Base-by-base conservation (phyloP, 1,140 invertebrate genomes). In the Drosophila yakuba region DNA sequence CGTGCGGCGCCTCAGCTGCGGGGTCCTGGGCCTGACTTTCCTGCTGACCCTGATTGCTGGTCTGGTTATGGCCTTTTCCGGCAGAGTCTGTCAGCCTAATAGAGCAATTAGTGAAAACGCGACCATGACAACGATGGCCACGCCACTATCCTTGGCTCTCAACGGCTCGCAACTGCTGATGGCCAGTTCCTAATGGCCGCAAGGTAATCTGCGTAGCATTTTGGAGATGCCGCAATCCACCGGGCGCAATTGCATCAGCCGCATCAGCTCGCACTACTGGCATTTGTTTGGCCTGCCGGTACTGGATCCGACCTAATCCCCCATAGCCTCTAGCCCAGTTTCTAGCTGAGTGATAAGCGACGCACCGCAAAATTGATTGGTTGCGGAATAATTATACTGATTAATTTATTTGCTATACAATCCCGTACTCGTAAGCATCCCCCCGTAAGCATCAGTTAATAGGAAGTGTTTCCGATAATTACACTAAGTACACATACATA, bases 21-120 rank as follows among this genome's bases (percentile, higher is more conserved):
- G 43, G 43, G 59, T 72, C 59, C 78, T 89, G 57, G 81, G 83
- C 59, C 63, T 91, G 15, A 54, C 61, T 55, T 75, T 92, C 55
- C 25, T 80, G 48, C 62, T 91, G 59, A 92, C 88, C 51, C 80
- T 92, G 14, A 17, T 82, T n/a, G 51, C 84, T 32, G 81, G 72
- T 17, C 63, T 84, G 28, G 41, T 45, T 14, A 28, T 91, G 58
- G 78, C 88, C 23, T 78, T 88, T 38, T 56, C 76, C 25, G 55
- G 76, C 63, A 51, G 43, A 51, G 61, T 23, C 56, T 58, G 56
- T 11, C 47, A 72, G 66, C 52, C 59, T 14, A 69, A 56, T 45
- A 54, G 38, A 57, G 39, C 51, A 62, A 74, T 72, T 58, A 67
- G 64, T 52, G 54, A 62, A 7, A 69, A 68, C 47, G 50, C 39